Percentiles rank a stretch among this genome's conserved stretches.
Conservation (phyloP, 2,797 vertebrate species). For the Sphenopsis melanotis region DNA sequence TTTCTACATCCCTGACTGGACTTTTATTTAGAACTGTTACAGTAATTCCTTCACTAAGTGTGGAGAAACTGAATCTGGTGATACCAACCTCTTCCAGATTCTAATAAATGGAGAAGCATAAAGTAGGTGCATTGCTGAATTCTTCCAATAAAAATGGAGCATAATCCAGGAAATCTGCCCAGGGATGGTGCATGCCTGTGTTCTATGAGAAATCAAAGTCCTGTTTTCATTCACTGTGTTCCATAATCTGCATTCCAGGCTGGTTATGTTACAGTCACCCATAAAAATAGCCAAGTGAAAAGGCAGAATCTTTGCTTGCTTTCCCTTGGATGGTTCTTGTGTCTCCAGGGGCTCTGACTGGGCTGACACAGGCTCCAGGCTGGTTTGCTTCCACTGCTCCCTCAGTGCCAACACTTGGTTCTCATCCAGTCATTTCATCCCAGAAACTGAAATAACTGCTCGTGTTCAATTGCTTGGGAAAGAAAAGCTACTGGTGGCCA, state of each 20-base stretch:
- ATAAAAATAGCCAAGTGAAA: not conserved
- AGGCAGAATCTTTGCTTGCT: not conserved
- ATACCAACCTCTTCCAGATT: not conserved
- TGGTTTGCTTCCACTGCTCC: constrained; percentile 5
- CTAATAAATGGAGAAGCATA: not conserved
- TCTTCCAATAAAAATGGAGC: not conserved
- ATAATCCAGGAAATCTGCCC: not conserved
- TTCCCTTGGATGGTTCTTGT: not conserved
- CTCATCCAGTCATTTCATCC: constrained; percentile 29
- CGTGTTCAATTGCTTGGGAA: constrained; percentile 31
- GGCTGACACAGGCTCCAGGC: not conserved
- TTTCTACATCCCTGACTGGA: not conserved
- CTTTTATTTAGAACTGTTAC: not conserved
- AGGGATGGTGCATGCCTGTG: not conserved
- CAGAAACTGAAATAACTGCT: constrained; percentile 46
- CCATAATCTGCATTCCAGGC: not conserved
- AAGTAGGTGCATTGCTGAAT: not conserved
- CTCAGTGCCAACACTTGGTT: constrained; percentile 24
- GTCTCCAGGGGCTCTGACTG: not conserved
- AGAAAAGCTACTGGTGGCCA: not conserved
- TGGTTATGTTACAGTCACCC: not conserved
- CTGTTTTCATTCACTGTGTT: not conserved
- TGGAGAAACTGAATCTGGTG: not conserved
- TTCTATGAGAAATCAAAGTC: not conserved
- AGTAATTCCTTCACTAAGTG: not conserved